Evolutionary conservation across 2,888 invertebrate species (phyloP).

Genomic region (Cheilosia vernalis): DNA sequence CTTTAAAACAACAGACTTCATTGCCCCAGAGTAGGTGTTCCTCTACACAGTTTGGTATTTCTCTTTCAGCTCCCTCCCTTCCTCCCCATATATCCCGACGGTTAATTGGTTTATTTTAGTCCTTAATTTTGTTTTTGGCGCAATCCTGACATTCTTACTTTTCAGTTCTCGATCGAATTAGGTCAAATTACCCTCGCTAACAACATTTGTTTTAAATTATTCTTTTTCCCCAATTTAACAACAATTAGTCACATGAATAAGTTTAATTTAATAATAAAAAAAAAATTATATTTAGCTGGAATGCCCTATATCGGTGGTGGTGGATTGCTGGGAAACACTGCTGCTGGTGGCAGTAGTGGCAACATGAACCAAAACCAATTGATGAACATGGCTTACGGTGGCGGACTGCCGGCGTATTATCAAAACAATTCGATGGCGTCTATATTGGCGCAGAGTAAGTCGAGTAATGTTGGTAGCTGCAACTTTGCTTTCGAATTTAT

Average conservation of each 20-base stretch:
- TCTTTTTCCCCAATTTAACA: neutral
- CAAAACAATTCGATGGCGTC: conserved; percentile 85
- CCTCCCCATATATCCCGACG: neutral
- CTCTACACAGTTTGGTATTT: neutral
- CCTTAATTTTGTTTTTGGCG: conserved; percentile 1
- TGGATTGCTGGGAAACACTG: conserved; percentile 61
- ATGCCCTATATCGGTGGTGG: conserved; percentile 63
- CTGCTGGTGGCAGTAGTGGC: conserved; percentile 43
- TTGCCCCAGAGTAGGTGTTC: conserved; percentile 66
- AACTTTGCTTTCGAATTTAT: conserved; percentile 13
- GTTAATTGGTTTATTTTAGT: conserved; percentile 1
- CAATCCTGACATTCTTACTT: conserved; percentile 6
- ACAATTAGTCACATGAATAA: neutral
- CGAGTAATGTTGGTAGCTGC: conserved; percentile 82
- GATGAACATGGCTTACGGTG: conserved; percentile 83
- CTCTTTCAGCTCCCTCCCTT: neutral
- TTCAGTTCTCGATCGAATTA: neutral
- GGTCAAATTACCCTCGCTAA: neutral
- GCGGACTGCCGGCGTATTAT: conserved; percentile 83
- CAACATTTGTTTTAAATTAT: conserved; percentile 2
- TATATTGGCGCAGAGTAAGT: conserved; percentile 94
- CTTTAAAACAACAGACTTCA: conserved; percentile 58
- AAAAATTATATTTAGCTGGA: conserved; percentile 62
- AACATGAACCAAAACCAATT: conserved; percentile 79
- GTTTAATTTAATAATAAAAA: neutral